Percentiles rank a stretch among this genome's conserved stretches.
phyloP scores from a whole-genome alignment of 2,888 invertebrate species.

The Danaus chrysippus region DNA sequence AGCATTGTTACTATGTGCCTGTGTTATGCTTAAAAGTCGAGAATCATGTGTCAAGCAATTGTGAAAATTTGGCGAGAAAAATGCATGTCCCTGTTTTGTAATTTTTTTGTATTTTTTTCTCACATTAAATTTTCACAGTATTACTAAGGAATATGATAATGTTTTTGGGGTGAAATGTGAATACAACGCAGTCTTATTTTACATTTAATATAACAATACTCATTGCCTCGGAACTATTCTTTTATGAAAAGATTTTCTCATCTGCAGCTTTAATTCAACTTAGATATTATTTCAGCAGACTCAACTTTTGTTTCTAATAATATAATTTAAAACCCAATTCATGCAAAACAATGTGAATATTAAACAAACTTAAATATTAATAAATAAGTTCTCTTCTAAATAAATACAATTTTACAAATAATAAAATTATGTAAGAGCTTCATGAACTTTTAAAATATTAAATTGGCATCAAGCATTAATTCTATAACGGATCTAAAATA shows the following conservation, averaged over 20 bases:
- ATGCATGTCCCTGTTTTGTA: conserved; percentile 12
- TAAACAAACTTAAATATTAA: too few species aligned
- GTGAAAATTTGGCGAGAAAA: conserved; percentile 15
- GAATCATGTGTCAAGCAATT: conserved; percentile 28
- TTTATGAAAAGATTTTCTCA: background rate
- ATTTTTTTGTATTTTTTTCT: background rate
- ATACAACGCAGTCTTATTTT: background rate
- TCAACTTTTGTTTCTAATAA: conserved; percentile 7
- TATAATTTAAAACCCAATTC: conserved; percentile 7
- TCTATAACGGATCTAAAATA: too few species aligned
- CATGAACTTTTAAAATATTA: too few species aligned
- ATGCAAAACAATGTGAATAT: background rate
- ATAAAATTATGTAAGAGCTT: too few species aligned
- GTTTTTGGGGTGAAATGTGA: too few species aligned
- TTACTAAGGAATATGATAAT: too few species aligned
- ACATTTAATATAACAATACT: background rate
- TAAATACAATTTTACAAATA: too few species aligned
- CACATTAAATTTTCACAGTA: too few species aligned
- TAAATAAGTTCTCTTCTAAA: too few species aligned
- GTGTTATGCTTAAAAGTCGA: conserved; percentile 29
- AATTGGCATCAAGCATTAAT: too few species aligned
- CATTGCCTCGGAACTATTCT: background rate
- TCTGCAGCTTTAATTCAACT: conserved; percentile 6
- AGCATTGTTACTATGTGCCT: conserved; percentile 35
- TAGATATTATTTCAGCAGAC: conserved; percentile 1